Base-by-base conservation (phyloP, 2,888 invertebrate genomes). In the Patella caerulea region DNA sequence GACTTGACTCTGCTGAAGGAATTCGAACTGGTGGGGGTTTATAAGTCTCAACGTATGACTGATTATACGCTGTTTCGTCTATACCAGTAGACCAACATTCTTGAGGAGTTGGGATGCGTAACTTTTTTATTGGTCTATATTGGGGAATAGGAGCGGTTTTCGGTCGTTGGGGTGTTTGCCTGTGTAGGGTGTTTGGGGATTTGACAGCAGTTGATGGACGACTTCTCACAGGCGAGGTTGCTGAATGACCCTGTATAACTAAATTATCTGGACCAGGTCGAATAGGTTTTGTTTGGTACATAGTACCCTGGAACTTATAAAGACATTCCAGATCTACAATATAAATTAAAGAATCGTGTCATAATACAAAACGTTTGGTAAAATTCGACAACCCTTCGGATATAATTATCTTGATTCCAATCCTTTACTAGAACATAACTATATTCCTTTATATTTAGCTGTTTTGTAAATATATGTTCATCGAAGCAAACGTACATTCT, bases 321-420 rank as follows among this genome's bases (percentile, higher is more conserved):
- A 87, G 79, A 7, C 86, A 85, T 78, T 88, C 87, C 17, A 85
- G 70, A 72, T 88, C 87, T 88, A 84, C 52, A 83, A 82, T 72
- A 73, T 0, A 45, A 45, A 9, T 45, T 9, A 45, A 45, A 45
- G 45, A 45, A 45, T 45, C 9, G 7, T 45, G 45, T 45, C 9
- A 45, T 45, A 34, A 45, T 45, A 45, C 45, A 45, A 45, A 45
- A 9, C 0, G 45, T 70, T 19, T 70, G 70, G 14, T 29, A 14
- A 29, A 70, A 19, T 29, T 70, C 14, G 15, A 7, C 29, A 29
- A 19, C 29, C 70, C 70, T 19, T 19, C 24, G 24, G 5, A 70
- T n/a, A 29, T 70, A 70, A 70, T 70, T 14, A 70, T 70, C 19
- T 14, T 70, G 45, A 45, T 45, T 45, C 1, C 45, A 45, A 45